Percentiles rank a stretch among this genome's conserved stretches.
Conservation (phyloP, 30 jellyfish, hydroid and myxozoan genomes). For the Mastigias papua region DNA sequence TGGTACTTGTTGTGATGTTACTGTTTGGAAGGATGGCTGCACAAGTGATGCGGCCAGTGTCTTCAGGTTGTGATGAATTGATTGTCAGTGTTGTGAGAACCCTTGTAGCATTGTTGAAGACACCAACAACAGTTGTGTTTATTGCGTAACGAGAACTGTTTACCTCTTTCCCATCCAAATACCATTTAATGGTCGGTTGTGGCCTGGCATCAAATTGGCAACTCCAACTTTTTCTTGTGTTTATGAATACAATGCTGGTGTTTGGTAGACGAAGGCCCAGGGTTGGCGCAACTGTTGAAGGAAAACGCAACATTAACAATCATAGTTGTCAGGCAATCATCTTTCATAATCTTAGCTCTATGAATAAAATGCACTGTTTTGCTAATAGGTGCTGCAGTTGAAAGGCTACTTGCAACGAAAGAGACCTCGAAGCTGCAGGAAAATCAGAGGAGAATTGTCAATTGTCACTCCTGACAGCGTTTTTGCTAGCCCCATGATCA, state of each 20-base stretch:
- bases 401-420: too few relatives aligned
- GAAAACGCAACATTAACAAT: too few relatives aligned
- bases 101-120: background rate
- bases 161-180: constrained; percentile 21
- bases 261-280: too few relatives aligned
- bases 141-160: constrained; percentile 45
- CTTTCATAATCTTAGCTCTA: too few relatives aligned
- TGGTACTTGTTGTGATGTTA: constrained; percentile 26
- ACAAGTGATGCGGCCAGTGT: constrained; percentile 65
- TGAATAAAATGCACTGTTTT: too few relatives aligned
- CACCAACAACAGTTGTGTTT: constrained; percentile 47
- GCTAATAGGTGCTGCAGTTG: too few relatives aligned
- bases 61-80: constrained; percentile 52
- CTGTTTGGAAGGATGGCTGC: constrained; percentile 28
- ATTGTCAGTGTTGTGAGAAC: constrained; percentile 40
- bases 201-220: constrained; percentile 77
- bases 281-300: too few relatives aligned
- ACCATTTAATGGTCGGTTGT: constrained; percentile 67
- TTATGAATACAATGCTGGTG: constrained; percentile 16
- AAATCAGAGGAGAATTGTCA: too few relatives aligned
- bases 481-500: too few relatives aligned
- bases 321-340: too few relatives aligned
- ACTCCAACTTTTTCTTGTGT: constrained; percentile 7
- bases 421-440: too few relatives aligned
- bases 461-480: too few relatives aligned